Evolutionary conservation across 2,888 invertebrate genomes (phyloP), one percentile per base, ranked within the genome.

Genomic region (Eristalis intricaria): DNA sequence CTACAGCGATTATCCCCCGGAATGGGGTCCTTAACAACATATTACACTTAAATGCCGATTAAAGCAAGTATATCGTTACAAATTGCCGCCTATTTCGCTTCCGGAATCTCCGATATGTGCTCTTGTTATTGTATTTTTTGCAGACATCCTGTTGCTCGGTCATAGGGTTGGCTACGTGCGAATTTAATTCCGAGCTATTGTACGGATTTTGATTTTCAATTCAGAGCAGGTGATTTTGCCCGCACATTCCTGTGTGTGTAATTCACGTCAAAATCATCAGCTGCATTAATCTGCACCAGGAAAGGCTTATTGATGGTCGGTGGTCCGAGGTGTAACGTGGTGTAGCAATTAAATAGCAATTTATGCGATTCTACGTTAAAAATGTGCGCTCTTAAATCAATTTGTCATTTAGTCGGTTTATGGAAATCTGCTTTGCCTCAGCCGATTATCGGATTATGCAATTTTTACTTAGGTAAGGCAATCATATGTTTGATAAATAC

Each of bases 401-500:
- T 86, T 83, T 83, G 75, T 86, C 86, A 83, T 86, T 86, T 86
- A 71, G 83, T 79, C 70, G 75, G 78, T 73, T 86, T 86, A 86
- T 63, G 65, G 70, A 65, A 78, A 82, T 78, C 82, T 56, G 82
- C 19, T 71, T 58, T 66, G 23, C 38, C 60, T 43, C 73, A 32
- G 50, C 19, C 35, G 61, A 86, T 86, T 82, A 86, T 68, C 77
- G 60, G 56, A 81, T 85, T 70, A 63, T 64, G 74, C 63, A 75
- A 75, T 81, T 74, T 35, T 35, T 73, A 70, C 77, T 35, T 60
- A 2, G 15, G 43, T 68, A 69, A 60, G 32, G 64, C 64, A 65
- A 19, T 29, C 29, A 29, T 63, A 29, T 32, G 29, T 10, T 32
- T 63, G 15, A 10, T 32, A 43, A 73, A 63, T 15, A 50, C 19